Evolutionary conservation across 2,888 invertebrate genomes (phyloP), one percentile per base, ranked within the genome.

Genomic region (Philereme transversata): DNA sequence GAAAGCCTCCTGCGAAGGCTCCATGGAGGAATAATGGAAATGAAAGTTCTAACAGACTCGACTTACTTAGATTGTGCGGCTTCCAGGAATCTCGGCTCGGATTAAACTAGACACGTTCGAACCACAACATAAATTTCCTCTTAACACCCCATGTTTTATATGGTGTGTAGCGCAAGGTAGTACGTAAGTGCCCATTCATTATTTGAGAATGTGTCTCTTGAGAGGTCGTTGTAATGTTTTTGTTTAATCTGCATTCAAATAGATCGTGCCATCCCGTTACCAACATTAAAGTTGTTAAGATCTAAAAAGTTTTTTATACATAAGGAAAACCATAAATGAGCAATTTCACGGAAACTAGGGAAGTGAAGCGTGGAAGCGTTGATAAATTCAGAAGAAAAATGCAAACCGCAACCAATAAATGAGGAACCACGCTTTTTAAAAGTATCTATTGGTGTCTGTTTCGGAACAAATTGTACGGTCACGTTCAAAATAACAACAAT

Each of bases 391-490:
- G 36, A 57, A 51, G 46, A 43, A 46, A 59, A 64, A 64, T 40
- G 51, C 55, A 57, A 60, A 57, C 61, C 59, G 52, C 60, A 60
- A 62, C 62, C 56, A 53, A 57, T 81, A 80, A 85, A 83, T 81
- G 78, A 84, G 81, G 81, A 79, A 80, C 77, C 76, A 81, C 79
- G 79, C 79, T 84, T 86, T 84, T 82, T 80, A 85, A 68, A 84
- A 86, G 83, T 83, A 87, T 84, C 86, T 84, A 86, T 87, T 81
- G 86, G 86, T 85, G 86, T 88, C 88, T 85, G 84, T 88, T 88
- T 83, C 86, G 80, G 84, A 88, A 88, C 87, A 89, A 89, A 89
- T 87, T 88, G 88, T 22, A 22, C 22, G 22, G 22, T 22, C 22
- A 22, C 22, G 22, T 22, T 22, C 22, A 22, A 22, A 2, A 22